These are phyloP conservation scores for Orthosia gracilis DNA, from an alignment of 2,888 invertebrate species.

Conservation along the genomic window DNA sequence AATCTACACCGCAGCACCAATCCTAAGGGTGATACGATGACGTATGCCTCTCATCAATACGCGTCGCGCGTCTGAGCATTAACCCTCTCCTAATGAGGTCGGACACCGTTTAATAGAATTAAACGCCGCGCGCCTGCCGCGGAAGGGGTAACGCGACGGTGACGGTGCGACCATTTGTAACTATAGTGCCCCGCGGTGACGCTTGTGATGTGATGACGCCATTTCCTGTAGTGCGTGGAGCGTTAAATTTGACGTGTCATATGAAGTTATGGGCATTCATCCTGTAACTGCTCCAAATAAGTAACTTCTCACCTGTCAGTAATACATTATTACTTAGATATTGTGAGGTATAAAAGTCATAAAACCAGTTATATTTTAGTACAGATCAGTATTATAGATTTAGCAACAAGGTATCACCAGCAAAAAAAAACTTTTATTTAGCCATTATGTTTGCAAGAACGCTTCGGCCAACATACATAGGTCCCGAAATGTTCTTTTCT, in stretches of 20 bases:
- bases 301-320: not conserved
- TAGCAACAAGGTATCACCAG: too few species aligned
- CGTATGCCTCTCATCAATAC: conserved; percentile 86
- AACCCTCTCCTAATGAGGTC: conserved; percentile 87
- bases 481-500: too few species aligned
- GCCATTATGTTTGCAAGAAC: too few species aligned
- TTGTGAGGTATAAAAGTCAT: too few species aligned
- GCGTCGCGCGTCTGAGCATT: conserved; percentile 80
- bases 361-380: too few species aligned
- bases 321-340: too few species aligned
- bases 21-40: conserved; percentile 81
- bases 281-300: not conserved
- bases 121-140: conserved; percentile 74
- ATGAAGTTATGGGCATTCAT: conserved; percentile 18
- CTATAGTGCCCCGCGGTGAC: conserved; percentile 55
- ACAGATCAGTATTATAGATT: too few species aligned
- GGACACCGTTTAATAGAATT: conserved; percentile 86
- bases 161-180: conserved; percentile 61
- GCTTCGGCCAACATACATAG: too few species aligned
- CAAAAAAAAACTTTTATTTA: too few species aligned
- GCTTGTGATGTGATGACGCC: conserved; percentile 49
- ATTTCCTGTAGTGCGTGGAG: conserved; percentile 60
- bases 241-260: conserved; percentile 39
- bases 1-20: conserved; percentile 22
- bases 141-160: conserved; percentile 64